These are phyloP conservation scores for Seira ritae DNA, from an alignment of 2,888 invertebrate genomes.

Conservation along the genomic window DNA sequence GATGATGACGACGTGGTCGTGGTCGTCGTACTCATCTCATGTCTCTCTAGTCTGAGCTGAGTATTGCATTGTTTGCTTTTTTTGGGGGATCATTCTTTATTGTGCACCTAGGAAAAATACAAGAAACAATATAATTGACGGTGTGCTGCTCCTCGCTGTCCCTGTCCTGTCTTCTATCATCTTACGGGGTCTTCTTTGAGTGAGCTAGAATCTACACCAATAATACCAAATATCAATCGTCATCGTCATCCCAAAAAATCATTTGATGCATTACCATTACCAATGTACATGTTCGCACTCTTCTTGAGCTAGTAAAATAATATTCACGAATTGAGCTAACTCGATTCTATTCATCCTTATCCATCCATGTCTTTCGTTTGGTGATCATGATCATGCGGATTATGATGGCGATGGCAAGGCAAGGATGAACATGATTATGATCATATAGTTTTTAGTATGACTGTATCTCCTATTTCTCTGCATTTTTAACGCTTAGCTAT, in stretches of 20 bases:
- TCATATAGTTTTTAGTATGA: background rate
- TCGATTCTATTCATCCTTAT: background rate
- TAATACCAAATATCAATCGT: too few species aligned
- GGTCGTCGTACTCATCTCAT: too few species aligned
- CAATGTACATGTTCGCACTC: too few species aligned
- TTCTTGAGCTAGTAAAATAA: too few species aligned
- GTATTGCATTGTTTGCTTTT: background rate
- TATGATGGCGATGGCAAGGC: too few species aligned
- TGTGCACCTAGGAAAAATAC: slow-evolving; percentile 6
- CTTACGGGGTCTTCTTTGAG: too few species aligned
- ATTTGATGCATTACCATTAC: too few species aligned
- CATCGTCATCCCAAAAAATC: too few species aligned
- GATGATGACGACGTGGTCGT: too few species aligned
- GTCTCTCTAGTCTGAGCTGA: background rate
- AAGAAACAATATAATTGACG: slow-evolving; percentile 9
- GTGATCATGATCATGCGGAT: background rate
- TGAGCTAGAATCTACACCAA: too few species aligned
- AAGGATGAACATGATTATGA: background rate
- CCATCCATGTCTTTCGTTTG: background rate
- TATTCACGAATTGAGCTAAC: too few species aligned
- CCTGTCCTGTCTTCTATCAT: background rate
- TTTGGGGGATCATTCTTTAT: background rate
- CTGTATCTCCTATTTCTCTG: background rate
- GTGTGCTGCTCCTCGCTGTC: background rate
- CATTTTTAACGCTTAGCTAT: too few species aligned